Percentiles rank a stretch among this genome's conserved stretches.
Evolutionary conservation across 2,888 invertebrate species (phyloP).

Genomic region (Anoplius nigerrimus): DNA sequence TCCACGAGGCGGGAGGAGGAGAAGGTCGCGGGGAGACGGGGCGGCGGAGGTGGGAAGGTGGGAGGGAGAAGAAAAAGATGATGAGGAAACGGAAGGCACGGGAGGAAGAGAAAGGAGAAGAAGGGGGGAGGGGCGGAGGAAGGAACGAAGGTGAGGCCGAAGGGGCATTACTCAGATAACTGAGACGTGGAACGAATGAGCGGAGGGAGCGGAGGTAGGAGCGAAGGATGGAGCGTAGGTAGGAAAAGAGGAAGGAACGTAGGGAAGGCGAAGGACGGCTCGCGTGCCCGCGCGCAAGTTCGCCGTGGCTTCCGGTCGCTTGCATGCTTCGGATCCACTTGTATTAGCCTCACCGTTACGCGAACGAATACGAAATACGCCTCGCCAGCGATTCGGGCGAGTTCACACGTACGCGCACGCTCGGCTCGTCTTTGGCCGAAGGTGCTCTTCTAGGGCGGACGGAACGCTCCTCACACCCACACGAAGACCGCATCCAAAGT

Average conservation of each 20-base stretch:
- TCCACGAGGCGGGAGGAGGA: constrained; percentile 25
- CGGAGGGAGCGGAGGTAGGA: constrained; percentile 44
- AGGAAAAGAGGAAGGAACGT: constrained; percentile 30
- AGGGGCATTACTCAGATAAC: constrained; percentile 66
- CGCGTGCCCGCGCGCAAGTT: constrained; percentile 61
- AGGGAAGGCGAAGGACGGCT: constrained; percentile 43
- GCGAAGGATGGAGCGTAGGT: constrained; percentile 14
- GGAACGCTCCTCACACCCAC: constrained; percentile 26
- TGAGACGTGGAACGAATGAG: constrained; percentile 66
- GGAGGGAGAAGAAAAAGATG: not conserved
- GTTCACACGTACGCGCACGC: constrained; percentile 3
- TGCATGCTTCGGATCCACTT: constrained; percentile 68
- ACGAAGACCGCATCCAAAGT: constrained; percentile 22
- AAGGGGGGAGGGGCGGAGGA: constrained; percentile 8
- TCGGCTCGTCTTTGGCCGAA: not conserved
- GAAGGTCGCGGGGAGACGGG: constrained; percentile 4
- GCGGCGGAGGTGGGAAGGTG: not conserved
- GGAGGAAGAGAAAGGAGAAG: constrained; percentile 8
- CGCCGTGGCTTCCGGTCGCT: constrained; percentile 66
- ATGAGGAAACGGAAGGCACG: not conserved
- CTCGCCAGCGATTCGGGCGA: constrained; percentile 8
- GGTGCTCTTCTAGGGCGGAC: constrained; percentile 5
- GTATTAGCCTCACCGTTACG: constrained; percentile 54
- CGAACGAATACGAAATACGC: not conserved
- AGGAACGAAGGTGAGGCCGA: constrained; percentile 24